phyloP scores from a whole-genome alignment of 30 jellyfish, hydroid and myxozoan species.

The Nemopilema nomurai region DNA sequence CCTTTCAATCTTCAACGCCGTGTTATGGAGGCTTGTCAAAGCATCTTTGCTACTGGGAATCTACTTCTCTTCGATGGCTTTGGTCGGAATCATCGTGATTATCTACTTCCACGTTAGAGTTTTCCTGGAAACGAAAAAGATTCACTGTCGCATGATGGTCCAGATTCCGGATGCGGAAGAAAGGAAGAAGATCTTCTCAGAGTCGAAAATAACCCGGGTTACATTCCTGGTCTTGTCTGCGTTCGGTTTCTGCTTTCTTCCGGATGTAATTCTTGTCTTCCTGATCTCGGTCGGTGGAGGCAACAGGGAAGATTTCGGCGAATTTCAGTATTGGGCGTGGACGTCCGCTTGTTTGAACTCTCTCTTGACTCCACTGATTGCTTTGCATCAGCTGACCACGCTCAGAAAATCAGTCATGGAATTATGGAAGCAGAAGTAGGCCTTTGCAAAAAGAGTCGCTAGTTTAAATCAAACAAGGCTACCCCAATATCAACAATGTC shows the following conservation, averaged over 20 bases:
- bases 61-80: background rate
- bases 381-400: background rate
- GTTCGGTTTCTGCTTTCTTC: background rate
- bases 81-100: background rate
- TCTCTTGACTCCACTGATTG: background rate
- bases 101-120: background rate
- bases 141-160: background rate
- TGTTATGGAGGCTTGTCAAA: background rate
- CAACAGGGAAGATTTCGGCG: background rate
- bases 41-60: background rate
- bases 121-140: background rate
- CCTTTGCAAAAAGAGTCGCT: too few relatives aligned
- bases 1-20: background rate
- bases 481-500: too few relatives aligned
- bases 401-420: background rate
- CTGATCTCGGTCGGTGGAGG: background rate
- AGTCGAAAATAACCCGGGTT: background rate
- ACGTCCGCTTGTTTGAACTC: background rate
- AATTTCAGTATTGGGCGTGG: background rate
- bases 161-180: background rate
- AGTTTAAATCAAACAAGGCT: too few relatives aligned
- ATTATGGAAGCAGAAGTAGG: background rate
- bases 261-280: background rate
- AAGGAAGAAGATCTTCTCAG: background rate
- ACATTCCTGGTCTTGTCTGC: background rate